Base-by-base conservation (phyloP, 1,140 invertebrate genomes). In the Tetraneura akinire region DNA sequence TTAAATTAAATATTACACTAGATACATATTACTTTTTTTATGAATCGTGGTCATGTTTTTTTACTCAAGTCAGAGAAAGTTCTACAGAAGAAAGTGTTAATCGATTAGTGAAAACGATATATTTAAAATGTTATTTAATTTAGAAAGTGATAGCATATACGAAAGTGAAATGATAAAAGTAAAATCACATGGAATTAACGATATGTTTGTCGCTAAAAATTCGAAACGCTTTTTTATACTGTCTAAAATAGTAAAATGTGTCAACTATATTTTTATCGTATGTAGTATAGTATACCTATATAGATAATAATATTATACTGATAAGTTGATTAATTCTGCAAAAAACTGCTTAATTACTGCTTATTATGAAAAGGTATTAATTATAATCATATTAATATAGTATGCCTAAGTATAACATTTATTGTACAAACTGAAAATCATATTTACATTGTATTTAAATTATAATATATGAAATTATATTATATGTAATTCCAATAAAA, bases 101-200 rank as follows among this genome's bases (percentile, higher is more conserved):
- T 60, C 74, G 74, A 78, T 78, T 78, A 78, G 74, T 78, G 74
- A 78, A 78, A 78, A 78, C 74, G 53, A 21, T 60, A 78, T 78
- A 62, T 60, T 62, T 47, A 78, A 60, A 78, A 78, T 78, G 74
- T 78, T 78, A 78, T 78, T 78, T 78, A 78, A 78, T 78, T 78
- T 78, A 78, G 74, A 78, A 78, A 78, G 74, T 78, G 74, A 78
- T 62, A 78, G 37, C 74, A 29, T 60, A 29, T 78, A 78, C 55
- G 74, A 78, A 78, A 78, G 74, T 78, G 74, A 78, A 78, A 78
- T 78, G 74, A 78, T 78, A 78, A 78, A 78, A 78, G 74, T 78
- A 78, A 78, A 78, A 78, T 45, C 74, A 62, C 55, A 3, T 18
- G 55, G 74, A 60, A 78, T 62, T 78, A 78, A 71, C 45, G 45